A percentile compares a stretch with the other conserved stretches of the same genome.
Evolutionary conservation across 2,797 vertebrate species (phyloP).

Genomic region (Telmatherina bonti): DNA sequence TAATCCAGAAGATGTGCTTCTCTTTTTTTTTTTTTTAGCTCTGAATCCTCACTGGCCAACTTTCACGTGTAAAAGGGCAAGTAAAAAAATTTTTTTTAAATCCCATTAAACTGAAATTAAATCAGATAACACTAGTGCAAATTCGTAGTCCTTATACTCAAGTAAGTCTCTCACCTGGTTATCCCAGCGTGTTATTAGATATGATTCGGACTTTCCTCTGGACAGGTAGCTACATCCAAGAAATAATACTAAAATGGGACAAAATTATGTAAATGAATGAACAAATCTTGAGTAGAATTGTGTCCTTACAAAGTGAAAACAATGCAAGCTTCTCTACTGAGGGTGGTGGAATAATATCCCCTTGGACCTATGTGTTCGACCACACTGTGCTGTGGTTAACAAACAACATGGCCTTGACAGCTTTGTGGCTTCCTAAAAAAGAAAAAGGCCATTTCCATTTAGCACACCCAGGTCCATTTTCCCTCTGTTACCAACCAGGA

Average conservation of each 20-base stretch:
- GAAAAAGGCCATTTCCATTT: slow-evolving; percentile 12
- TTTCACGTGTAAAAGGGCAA: background rate
- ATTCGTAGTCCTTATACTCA: background rate
- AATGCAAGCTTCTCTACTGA: background rate
- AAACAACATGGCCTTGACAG: background rate
- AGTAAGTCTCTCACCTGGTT: background rate
- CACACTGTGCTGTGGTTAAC: background rate
- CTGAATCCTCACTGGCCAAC: background rate
- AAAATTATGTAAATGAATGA: background rate
- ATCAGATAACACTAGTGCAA: background rate
- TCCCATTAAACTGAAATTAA: background rate
- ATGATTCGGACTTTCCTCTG: too few relatives aligned
- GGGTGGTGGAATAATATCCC: background rate
- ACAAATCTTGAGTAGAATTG: background rate
- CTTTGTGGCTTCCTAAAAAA: slow-evolving; percentile 8
- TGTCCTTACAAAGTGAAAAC: background rate
- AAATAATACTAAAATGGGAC: background rate
- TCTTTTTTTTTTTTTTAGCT: too few relatives aligned
- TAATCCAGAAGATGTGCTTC: background rate
- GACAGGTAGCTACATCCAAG: too few relatives aligned
- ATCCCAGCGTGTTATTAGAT: too few relatives aligned
- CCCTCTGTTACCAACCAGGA: slow-evolving; percentile 17
- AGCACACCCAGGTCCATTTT: slow-evolving; percentile 24
- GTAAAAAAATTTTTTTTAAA: background rate
- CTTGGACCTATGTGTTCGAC: slow-evolving; percentile 3